phyloP scores from a whole-genome alignment of 2,797 vertebrate species.

The Scarus forsteni region DNA sequence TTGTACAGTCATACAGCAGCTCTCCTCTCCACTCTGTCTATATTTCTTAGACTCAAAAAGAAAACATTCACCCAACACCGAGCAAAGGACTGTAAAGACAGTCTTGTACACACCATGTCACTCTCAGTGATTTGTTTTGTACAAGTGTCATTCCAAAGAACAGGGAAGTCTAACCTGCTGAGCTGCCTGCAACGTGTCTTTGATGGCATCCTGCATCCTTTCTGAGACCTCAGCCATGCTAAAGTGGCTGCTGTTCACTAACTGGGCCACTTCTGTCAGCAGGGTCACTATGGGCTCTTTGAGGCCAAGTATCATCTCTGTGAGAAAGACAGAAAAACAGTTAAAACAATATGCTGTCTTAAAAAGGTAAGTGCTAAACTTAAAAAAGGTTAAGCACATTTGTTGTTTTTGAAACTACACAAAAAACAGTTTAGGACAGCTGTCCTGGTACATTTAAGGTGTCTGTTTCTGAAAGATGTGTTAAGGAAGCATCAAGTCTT shows the following conservation, averaged over 20 bases:
- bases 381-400: neutral
- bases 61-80: neutral
- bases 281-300: slow-evolving; percentile 64
- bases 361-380: neutral
- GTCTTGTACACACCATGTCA: too few species aligned
- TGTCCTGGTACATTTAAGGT: neutral
- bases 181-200: slow-evolving; percentile 56
- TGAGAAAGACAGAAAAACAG: slow-evolving; percentile 10
- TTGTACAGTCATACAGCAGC: neutral
- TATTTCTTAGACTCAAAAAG: neutral
- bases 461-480: neutral
- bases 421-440: neutral
- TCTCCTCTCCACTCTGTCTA: neutral
- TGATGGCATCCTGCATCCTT: slow-evolving; percentile 61
- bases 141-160: neutral
- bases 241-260: slow-evolving; percentile 61
- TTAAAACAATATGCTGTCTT: neutral
- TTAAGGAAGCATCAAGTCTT: neutral
- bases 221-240: slow-evolving; percentile 47
- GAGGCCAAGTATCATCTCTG: slow-evolving; percentile 75
- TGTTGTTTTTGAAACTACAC: neutral
- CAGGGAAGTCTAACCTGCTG: slow-evolving; percentile 72
- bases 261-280: slow-evolving; percentile 46
- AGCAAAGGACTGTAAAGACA: neutral
- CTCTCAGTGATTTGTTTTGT: neutral